These are phyloP conservation scores for Hylomyscus alleni DNA, from an alignment of 2,797 vertebrate genomes.

Conservation along the genomic window DNA sequence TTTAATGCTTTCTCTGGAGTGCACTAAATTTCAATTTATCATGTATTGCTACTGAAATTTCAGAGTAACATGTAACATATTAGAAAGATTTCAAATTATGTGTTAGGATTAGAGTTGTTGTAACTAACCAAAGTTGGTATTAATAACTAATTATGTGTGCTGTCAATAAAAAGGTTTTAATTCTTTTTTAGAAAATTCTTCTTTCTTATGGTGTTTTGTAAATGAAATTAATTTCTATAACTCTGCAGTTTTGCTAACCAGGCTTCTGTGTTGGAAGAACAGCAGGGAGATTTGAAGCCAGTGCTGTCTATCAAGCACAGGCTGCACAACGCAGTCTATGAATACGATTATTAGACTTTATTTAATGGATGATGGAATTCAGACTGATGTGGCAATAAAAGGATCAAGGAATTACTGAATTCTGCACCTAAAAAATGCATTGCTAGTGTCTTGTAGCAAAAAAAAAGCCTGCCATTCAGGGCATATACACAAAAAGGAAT, in stretches of 20 bases:
- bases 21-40: background rate
- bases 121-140: constrained; percentile 11
- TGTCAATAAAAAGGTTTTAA: background rate
- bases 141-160: background rate
- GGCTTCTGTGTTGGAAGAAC: background rate
- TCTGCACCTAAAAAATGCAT: background rate
- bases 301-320: no score
- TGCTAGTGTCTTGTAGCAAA: background rate
- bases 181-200: constrained; percentile 12
- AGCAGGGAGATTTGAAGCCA: background rate
- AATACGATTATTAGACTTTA: background rate
- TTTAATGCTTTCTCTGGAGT: constrained; percentile 39
- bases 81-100: background rate
- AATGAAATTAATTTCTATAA: constrained; percentile 24
- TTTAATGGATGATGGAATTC: constrained; percentile 35
- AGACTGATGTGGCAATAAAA: background rate
- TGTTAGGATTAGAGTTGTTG: background rate
- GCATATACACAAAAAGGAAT: background rate
- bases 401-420: constrained; percentile 30
- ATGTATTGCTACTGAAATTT: background rate
- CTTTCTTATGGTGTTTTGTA: background rate
- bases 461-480: background rate
- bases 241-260: background rate
- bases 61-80: background rate
- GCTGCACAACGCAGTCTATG: background rate